phyloP scores from a whole-genome alignment of 1,140 invertebrate species.

The Dreissena rostriformis region DNA sequence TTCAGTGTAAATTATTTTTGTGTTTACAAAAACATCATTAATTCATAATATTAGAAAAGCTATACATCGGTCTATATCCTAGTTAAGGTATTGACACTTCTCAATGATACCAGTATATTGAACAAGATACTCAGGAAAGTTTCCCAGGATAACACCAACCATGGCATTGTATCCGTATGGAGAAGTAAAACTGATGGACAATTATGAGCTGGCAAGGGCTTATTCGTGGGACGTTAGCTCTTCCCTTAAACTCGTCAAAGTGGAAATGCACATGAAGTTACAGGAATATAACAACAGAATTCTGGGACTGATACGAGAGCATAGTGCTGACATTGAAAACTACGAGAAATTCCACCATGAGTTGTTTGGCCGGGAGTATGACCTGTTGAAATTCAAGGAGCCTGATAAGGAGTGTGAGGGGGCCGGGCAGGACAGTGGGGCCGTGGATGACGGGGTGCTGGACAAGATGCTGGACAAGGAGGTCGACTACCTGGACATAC shows the following conservation, averaged over 20 bases:
- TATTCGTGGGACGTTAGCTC: constrained; percentile 48
- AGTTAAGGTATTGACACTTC: no score
- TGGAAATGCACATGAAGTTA: constrained; percentile 50
- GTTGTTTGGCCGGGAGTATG: constrained; percentile 23
- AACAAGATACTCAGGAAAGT: background rate
- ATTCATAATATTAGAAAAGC: no score
- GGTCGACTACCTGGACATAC: constrained; percentile 36
- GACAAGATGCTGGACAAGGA: constrained; percentile 54
- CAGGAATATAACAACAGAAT: constrained; percentile 33
- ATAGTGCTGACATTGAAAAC: constrained; percentile 41
- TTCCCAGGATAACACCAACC: no score
- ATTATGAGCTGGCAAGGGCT: constrained; percentile 44
- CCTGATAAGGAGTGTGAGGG: background rate
- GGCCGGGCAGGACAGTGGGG: background rate
- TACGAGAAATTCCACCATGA: constrained; percentile 51
- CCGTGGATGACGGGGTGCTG: constrained; percentile 28
- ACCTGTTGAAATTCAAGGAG: constrained; percentile 7
- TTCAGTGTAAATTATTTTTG: background rate
- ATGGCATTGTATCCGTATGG: constrained; percentile 50
- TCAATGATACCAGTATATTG: background rate
- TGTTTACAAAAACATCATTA: background rate
- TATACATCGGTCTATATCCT: no score
- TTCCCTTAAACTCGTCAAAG: constrained; percentile 35
- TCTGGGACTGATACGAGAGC: constrained; percentile 33
- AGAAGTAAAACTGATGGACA: constrained; percentile 49